Evolutionary conservation across 2,113 vertebrate species (phyloP).

Genomic region (Coreoperca whiteheadi): DNA sequence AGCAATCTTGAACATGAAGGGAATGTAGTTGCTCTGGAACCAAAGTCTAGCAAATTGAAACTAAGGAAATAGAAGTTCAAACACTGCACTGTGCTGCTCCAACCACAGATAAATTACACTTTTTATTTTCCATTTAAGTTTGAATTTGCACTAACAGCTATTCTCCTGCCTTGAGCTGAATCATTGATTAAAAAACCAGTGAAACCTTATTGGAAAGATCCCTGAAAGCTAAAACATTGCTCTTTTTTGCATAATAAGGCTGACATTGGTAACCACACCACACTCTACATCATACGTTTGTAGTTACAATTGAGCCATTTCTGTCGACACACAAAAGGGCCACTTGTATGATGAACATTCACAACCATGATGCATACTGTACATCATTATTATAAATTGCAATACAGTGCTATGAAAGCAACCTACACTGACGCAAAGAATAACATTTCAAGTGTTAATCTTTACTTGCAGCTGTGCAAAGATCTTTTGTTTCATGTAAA

Average conservation of each 20-base stretch:
- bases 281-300: not conserved
- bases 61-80: not conserved
- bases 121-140: not conserved
- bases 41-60: not conserved
- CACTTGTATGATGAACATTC: not conserved
- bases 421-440: not conserved
- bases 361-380: not conserved
- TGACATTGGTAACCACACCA: not conserved
- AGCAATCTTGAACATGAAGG: constrained; percentile 8
- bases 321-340: not conserved
- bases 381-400: not conserved
- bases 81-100: not conserved
- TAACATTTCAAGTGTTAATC: constrained; percentile 1
- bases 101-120: not conserved
- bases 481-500: constrained; percentile 1
- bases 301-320: constrained; percentile 7
- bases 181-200: not conserved
- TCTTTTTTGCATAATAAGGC: constrained; percentile 28
- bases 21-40: not conserved
- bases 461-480: constrained; percentile 28
- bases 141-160: not conserved
- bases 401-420: constrained; percentile 3
- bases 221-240: constrained; percentile 55
- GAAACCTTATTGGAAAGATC: constrained; percentile 26
- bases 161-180: not conserved